phyloP scores from a whole-genome alignment of 2,113 vertebrate species.

The Pagrus major region DNA sequence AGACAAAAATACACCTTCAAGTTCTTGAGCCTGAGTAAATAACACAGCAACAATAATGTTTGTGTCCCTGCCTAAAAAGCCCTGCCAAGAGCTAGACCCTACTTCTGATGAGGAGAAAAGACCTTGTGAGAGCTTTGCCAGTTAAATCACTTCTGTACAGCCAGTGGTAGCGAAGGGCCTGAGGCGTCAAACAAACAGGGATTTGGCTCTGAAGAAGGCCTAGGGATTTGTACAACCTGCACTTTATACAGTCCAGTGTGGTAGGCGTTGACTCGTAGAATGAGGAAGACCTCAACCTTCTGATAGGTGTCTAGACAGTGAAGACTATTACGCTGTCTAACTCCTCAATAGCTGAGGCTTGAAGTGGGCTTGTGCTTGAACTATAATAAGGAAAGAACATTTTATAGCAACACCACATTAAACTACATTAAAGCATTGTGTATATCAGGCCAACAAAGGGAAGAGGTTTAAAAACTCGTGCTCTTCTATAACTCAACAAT shows the following conservation, averaged over 20 bases:
- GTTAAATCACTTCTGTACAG: conserved; percentile 46
- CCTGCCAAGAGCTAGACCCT: conserved; percentile 21
- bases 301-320: not conserved
- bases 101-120: conserved; percentile 36
- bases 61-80: conserved; percentile 11
- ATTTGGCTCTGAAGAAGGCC: conserved; percentile 44
- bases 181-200: conserved; percentile 41
- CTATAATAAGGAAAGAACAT: not conserved
- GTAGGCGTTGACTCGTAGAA: conserved; percentile 17
- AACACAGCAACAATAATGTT: conserved; percentile 24
- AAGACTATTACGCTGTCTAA: conserved; percentile 19
- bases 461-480: not conserved
- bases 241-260: conserved; percentile 8
- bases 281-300: conserved; percentile 1
- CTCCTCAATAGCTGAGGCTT: not conserved
- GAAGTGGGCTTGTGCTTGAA: conserved; percentile 4
- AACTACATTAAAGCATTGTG: not conserved
- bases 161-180: conserved; percentile 9
- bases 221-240: conserved; percentile 49
- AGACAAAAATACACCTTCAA: conserved; percentile 1
- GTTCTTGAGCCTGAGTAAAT: conserved; percentile 27
- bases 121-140: conserved; percentile 41
- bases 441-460: not conserved
- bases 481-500: not conserved
- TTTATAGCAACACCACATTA: not conserved